These are phyloP conservation scores for Polyommatus icarus DNA, from an alignment of 2,888 invertebrate species.

Conservation along the genomic window DNA sequence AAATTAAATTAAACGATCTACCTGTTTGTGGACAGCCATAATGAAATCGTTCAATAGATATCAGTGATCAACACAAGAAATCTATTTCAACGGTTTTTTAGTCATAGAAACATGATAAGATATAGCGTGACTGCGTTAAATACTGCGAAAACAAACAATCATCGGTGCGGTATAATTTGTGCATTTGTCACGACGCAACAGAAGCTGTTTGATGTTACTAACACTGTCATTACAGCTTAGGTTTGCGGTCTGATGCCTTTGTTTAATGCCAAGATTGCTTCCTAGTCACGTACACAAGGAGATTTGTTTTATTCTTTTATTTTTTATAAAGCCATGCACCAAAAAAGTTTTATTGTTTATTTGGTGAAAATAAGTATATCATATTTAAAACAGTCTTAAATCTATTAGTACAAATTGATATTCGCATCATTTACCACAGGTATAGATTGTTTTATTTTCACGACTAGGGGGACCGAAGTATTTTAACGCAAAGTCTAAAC, in stretches of 20 bases:
- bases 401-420: too few relatives aligned
- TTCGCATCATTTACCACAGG: too few relatives aligned
- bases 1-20: neutral
- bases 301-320: too few relatives aligned
- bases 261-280: constrained; percentile 29
- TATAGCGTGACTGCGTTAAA: constrained; percentile 11
- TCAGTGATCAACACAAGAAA: neutral
- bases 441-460: too few relatives aligned
- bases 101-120: neutral
- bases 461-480: too few relatives aligned
- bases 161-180: constrained; percentile 14
- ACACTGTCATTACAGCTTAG: constrained; percentile 28
- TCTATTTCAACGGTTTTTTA: neutral
- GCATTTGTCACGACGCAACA: constrained; percentile 28
- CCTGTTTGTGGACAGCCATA: too few relatives aligned
- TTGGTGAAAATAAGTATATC: too few relatives aligned
- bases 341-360: too few relatives aligned
- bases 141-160: constrained; percentile 7
- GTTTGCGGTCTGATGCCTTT: constrained; percentile 31
- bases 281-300: constrained; percentile 32
- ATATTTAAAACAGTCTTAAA: too few relatives aligned
- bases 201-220: constrained; percentile 15
- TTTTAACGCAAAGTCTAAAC: too few relatives aligned
- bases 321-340: too few relatives aligned
- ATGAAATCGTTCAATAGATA: too few relatives aligned